These are phyloP conservation scores for Micromussa lordhowensis DNA, from an alignment of 92 coral and sea anemone genomes.

Conservation along the genomic window DNA sequence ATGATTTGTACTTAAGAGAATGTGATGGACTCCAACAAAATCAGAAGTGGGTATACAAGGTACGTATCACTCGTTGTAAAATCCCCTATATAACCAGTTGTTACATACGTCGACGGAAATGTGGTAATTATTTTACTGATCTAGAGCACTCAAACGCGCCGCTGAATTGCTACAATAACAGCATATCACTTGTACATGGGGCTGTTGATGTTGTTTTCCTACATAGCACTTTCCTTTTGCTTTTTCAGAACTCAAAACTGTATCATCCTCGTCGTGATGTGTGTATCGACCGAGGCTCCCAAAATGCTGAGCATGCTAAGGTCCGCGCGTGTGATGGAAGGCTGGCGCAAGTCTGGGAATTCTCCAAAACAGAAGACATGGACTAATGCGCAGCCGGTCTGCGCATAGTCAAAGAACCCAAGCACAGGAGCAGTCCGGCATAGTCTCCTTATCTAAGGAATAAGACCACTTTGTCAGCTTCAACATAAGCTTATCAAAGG, in stretches of 20 bases:
- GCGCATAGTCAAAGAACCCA: not conserved
- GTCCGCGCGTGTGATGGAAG: conserved; percentile 79
- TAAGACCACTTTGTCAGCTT: not conserved
- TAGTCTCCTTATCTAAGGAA: not conserved
- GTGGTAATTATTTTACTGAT: too few relatives aligned
- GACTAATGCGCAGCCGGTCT: conserved; percentile 34
- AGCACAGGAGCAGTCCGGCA: not conserved
- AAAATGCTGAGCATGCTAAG: conserved; percentile 67
- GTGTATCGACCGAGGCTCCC: conserved; percentile 90
- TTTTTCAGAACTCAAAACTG: conserved; percentile 70
- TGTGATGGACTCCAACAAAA: conserved; percentile 93
- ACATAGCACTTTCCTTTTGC: not conserved
- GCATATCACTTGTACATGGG: not conserved
- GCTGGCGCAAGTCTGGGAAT: conserved; percentile 87
- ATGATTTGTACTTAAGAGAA: conserved; percentile 88
- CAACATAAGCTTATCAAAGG: not conserved
- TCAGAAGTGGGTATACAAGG: conserved; percentile 95
- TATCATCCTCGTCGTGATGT: conserved; percentile 81
- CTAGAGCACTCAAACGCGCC: not conserved
- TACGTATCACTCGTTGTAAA: not conserved
- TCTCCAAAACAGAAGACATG: conserved; percentile 93
- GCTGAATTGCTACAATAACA: not conserved
- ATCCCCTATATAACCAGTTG: not conserved
- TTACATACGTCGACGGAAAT: too few relatives aligned
- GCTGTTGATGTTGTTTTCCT: too few relatives aligned